Evolutionary conservation across 2,113 vertebrate genomes (phyloP).

Genomic region (Corythornis vintsioides): DNA sequence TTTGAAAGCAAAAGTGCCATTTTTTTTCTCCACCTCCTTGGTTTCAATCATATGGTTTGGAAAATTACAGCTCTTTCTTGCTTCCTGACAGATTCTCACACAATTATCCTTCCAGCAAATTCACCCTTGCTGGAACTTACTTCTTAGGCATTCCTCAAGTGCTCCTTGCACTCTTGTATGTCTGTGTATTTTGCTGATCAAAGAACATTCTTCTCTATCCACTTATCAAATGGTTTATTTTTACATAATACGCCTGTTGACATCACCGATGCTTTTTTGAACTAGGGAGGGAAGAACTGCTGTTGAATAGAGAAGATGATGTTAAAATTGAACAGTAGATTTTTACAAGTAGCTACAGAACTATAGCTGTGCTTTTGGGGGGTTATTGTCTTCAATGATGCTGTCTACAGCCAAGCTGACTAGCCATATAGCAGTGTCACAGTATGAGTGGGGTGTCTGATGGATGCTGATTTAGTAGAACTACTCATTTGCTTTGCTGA

Average conservation of each 20-base stretch:
- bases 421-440: neutral
- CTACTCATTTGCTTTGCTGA: neutral
- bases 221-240: constrained; percentile 58
- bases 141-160: constrained; percentile 59
- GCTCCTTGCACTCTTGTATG: constrained; percentile 9
- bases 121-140: constrained; percentile 13
- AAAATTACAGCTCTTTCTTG: neutral
- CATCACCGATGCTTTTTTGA: constrained; percentile 33
- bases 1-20: constrained; percentile 35
- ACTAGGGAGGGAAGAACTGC: neutral
- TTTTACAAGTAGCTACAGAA: neutral
- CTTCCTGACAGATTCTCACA: constrained; percentile 25
- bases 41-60: constrained; percentile 37
- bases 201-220: constrained; percentile 20
- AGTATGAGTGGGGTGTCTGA: neutral
- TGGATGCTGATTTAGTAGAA: neutral
- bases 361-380: neutral
- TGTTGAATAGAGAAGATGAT: neutral
- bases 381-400: neutral
- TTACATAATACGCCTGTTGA: constrained; percentile 44
- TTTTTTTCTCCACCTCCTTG: neutral
- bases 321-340: neutral
- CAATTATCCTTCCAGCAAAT: constrained; percentile 29
- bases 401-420: neutral
- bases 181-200: constrained; percentile 46